Evolutionary conservation across 2,113 vertebrate genomes (phyloP), one percentile per base, ranked within the genome.

Genomic region (Etheostoma spectabile): DNA sequence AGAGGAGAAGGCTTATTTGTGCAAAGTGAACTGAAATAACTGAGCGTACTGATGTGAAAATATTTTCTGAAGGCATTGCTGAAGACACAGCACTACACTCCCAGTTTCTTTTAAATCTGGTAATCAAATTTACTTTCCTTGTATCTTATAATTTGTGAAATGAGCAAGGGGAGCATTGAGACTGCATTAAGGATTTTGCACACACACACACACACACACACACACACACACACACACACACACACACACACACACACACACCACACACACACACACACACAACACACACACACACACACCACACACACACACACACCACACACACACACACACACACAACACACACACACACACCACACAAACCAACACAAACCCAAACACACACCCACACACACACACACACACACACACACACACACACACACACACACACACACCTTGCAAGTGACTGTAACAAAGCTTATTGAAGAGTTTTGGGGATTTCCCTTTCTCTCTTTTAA

Each of bases 101-200:
- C n/a, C 48, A 33, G 33, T 49, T 69, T 24, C 0, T 48, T 13
- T 21, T 51, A 72, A 81, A 81, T 84, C 8, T 15, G 64, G 75
- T 55, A 13, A 80, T 48, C 16, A 33, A 33, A 81, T 55, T 38
- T 11, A 49, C 18, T 79, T 71, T 76, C 16, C 19, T 45, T 3
- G 1, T 35, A 62, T 48, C 6, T 24, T 53, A 68, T 14, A 2
- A 27, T 57, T 63, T 76, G 35, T 73, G 12, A 64, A 49, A 74
- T 2, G 22, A 84, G 33, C 18, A 61, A 68, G 7, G 0, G 19
- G 35, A 62, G 19, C 60, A 49, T 1, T 21, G 48, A 11, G 61
- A 70, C n/a, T 61, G 14, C 24, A 56, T 55, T 46, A 27, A n/a
- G n/a, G n/a, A n/a, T n/a, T n/a, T n/a, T n/a, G n/a, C 27, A 27